Percentiles rank a stretch among this genome's conserved stretches.
phyloP scores from a whole-genome alignment of 1,140 invertebrate genomes.

The Anadara kagoshimensis region DNA sequence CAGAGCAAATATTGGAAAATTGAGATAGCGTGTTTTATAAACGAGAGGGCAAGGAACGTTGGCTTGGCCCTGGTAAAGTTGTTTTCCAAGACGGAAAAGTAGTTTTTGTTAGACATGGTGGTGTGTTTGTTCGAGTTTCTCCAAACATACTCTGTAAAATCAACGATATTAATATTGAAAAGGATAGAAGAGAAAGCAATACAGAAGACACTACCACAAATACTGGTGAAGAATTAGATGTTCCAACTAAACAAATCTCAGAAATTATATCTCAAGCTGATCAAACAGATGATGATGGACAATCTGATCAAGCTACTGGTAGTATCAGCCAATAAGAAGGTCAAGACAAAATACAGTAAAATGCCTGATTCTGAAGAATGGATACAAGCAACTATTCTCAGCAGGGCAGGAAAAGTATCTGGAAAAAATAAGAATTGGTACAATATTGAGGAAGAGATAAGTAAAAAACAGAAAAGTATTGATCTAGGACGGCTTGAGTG shows the following conservation, averaged over 20 bases:
- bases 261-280: no score
- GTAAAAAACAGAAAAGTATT: conserved; percentile 15
- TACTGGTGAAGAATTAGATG: background rate
- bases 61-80: conserved; percentile 40
- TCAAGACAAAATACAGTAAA: no score
- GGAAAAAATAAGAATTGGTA: conserved; percentile 28
- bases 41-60: conserved; percentile 34
- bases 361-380: conserved; percentile 1
- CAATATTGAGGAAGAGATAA: conserved; percentile 16
- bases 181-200: background rate
- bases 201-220: background rate
- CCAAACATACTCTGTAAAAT: conserved; percentile 41
- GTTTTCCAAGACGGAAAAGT: conserved; percentile 48
- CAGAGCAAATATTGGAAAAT: no score
- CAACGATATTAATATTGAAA: conserved; percentile 2
- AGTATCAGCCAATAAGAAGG: no score
- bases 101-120: conserved; percentile 47
- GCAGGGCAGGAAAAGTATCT: conserved; percentile 24
- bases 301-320: no score
- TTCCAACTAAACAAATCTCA: no score
- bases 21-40: conserved; percentile 47
- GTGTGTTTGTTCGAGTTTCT: conserved; percentile 42
- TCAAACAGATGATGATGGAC: no score
- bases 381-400: conserved; percentile 13
- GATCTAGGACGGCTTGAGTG: conserved; percentile 3